Conservation (phyloP, 2,888 invertebrate species). For the Pollenia labialis region DNA sequence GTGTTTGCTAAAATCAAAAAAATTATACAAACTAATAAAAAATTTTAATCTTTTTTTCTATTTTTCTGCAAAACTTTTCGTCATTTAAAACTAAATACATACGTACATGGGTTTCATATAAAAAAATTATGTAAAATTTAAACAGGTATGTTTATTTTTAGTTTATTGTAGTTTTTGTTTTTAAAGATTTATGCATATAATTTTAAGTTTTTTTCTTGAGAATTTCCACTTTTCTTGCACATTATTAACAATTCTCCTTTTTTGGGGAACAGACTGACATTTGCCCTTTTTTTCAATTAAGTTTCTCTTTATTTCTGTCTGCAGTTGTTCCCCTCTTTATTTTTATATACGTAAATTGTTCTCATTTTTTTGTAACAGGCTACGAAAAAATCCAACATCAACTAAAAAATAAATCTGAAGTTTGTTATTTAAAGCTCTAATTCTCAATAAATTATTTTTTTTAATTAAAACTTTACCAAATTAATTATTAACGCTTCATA, state of each 20-base stretch:
- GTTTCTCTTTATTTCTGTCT: constrained; percentile 14
- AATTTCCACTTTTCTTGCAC: constrained; percentile 1
- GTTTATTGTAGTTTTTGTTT: not conserved
- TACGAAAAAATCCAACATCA: not conserved
- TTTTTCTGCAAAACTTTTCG: not conserved
- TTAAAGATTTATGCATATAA: not conserved
- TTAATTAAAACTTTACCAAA: not conserved
- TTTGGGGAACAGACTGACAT: not conserved
- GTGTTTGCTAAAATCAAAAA: constrained; percentile 32
- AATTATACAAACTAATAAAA: not conserved
- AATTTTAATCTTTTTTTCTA: not conserved
- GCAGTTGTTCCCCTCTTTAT: not conserved
- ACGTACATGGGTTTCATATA: not conserved
- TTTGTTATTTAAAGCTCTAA: constrained; percentile 28
- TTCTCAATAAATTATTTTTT: not conserved
- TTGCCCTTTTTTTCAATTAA: not conserved
- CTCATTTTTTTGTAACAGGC: constrained; percentile 16
- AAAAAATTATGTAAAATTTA: constrained; percentile 2
- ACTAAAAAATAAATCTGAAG: not conserved
- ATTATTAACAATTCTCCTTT: constrained; percentile 22
- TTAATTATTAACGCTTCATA: not conserved
- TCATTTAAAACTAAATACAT: not conserved
- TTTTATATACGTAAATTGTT: constrained; percentile 4
- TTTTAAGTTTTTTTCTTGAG: constrained; percentile 11
- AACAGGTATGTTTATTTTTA: constrained; percentile 59